Base-by-base conservation (phyloP, 2,888 invertebrate species). In the Alentia gelatinosa region DNA sequence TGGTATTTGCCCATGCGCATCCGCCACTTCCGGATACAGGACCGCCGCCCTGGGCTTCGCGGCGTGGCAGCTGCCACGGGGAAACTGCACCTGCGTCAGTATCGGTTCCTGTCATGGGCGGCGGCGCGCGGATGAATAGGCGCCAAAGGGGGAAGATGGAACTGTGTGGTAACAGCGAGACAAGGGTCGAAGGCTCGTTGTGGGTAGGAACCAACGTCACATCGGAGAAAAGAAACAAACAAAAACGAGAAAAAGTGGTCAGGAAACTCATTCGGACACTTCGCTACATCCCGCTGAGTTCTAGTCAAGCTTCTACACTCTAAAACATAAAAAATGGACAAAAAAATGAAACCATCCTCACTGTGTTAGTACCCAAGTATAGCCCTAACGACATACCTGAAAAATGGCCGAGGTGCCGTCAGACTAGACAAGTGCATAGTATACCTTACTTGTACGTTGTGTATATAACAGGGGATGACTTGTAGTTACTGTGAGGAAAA, bases 251-350 rank as follows among this genome's bases (percentile, higher is more conserved):
- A 68, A 68, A 30, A 30, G 68, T 68, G 68, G 68, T 68, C 33
- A 68, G 68, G 68, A 68, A 68, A 68, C 83, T 40, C 83, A 83
- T 50, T 47, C 50, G 86, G 50, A 86, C 86, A 47, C 86, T 86
- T 86, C 47, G 47, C 86, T 86, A 40, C 86, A 86, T 86, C 86
- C 86, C 86, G 86, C 30, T 86, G 86, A 86, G 86, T 86, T 86
- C 86, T 86, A 86, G 86, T 86, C 86, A 86, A 86, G 86, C 86
- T 86, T 86, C 83, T 50, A 86, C 12, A 79, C 79, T n/a, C n/a
- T 79, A 79, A 35, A 68, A 68, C 68, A 68, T 68, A 26, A 26
- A 37, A 79, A 79, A 35, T 23, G 30, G 26, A 74, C 30, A 33
- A 74, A 33, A 33, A 15, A 68, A n/a, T n/a, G 68, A 68, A 26